Conservation (phyloP, 2,888 invertebrate genomes). For the Nemotelus nigrinus region DNA sequence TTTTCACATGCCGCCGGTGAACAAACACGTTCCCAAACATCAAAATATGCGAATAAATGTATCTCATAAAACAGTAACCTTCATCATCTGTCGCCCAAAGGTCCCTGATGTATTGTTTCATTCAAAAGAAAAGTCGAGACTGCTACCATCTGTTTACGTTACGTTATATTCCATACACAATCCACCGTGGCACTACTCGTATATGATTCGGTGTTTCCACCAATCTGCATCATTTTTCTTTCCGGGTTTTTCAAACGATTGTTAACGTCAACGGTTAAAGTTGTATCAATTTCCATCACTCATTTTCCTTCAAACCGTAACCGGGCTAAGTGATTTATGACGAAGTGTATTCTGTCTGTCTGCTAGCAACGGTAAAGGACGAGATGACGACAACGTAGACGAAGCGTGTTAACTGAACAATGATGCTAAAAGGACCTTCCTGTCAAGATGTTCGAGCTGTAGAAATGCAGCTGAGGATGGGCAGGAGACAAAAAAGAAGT, state of each 20-base stretch:
- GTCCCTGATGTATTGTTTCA: not conserved
- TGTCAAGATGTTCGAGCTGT: too few relatives aligned
- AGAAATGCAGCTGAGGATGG: too few relatives aligned
- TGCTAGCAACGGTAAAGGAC: too few relatives aligned
- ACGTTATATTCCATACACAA: too few relatives aligned
- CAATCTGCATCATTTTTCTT: constrained; percentile 18
- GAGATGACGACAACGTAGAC: too few relatives aligned
- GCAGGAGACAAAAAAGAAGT: too few relatives aligned
- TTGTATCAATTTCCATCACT: constrained; percentile 41
- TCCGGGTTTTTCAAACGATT: constrained; percentile 18
- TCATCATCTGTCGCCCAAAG: not conserved
- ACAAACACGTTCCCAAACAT: too few relatives aligned
- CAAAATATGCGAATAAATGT: too few relatives aligned
- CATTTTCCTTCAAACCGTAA: constrained; percentile 18
- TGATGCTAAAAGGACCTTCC: too few relatives aligned
- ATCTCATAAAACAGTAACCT: not conserved
- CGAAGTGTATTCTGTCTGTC: not conserved
- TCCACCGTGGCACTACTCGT: too few relatives aligned
- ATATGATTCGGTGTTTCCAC: not conserved
- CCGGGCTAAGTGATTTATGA: constrained; percentile 35
- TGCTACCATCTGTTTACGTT: not conserved
- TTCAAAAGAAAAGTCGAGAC: not conserved
- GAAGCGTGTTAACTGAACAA: too few relatives aligned
- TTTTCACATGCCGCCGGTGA: too few relatives aligned
- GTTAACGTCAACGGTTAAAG: constrained; percentile 37